Percentiles rank a stretch among this genome's conserved stretches.
Conservation (phyloP, 2,113 vertebrate genomes). For the Upupa epops region DNA sequence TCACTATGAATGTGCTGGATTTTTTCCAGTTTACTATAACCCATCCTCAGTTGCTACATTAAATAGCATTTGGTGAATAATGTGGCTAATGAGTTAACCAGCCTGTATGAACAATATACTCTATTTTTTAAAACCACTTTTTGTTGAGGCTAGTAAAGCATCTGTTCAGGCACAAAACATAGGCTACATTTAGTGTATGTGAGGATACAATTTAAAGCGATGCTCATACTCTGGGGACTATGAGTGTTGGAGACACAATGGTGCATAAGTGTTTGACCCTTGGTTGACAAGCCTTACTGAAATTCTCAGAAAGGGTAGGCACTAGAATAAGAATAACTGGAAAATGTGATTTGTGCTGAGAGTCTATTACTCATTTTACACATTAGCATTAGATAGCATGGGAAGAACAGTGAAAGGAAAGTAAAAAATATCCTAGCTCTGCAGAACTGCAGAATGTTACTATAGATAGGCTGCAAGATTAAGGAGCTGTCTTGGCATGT, state of each 20-base stretch:
- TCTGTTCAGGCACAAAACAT: neutral
- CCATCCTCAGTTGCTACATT: neutral
- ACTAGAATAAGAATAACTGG: neutral
- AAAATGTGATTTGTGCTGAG: neutral
- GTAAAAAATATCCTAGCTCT: slow-evolving; percentile 31
- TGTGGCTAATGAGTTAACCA: neutral
- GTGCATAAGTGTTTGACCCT: slow-evolving; percentile 6
- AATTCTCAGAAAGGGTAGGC: neutral
- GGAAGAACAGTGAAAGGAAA: slow-evolving; percentile 20
- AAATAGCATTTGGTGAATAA: neutral
- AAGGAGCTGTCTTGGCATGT: slow-evolving; percentile 54
- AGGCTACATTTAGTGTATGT: neutral
- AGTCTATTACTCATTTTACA: slow-evolving; percentile 23
- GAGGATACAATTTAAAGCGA: neutral
- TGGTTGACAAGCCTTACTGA: neutral
- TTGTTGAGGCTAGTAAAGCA: neutral
- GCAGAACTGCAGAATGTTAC: neutral
- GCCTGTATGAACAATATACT: neutral
- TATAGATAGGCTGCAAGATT: slow-evolving; percentile 34
- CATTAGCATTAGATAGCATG: slow-evolving; percentile 17
- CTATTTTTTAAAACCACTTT: neutral
- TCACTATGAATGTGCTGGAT: neutral
- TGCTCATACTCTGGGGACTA: neutral
- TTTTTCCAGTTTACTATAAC: neutral
- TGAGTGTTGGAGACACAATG: neutral